Conservation (phyloP, 1,140 invertebrate species). For the Caenorhabditis tropicalis region DNA sequence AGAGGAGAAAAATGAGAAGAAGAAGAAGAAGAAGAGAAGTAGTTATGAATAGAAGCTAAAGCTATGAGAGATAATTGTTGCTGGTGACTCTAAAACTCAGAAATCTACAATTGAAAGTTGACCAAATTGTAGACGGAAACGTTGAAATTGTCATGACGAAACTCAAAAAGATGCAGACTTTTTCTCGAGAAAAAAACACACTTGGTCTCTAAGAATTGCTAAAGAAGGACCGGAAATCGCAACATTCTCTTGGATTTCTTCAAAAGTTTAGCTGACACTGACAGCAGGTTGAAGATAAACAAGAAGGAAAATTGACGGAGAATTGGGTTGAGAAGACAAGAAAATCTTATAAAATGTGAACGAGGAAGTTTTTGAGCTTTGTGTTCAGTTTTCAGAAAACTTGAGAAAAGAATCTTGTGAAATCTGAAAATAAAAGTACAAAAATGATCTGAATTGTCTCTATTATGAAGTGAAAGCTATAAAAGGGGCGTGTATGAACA, state of each 20-base stretch:
- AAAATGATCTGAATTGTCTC: neutral
- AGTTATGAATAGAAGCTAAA: constrained; percentile 10
- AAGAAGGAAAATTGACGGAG: neutral
- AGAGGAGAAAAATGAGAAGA: neutral
- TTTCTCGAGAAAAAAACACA: neutral
- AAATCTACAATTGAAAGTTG: neutral
- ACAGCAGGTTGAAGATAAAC: neutral
- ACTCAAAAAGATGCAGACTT: neutral
- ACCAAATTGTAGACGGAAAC: neutral
- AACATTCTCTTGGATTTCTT: neutral
- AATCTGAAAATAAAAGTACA: neutral
- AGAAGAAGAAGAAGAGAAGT: neutral
- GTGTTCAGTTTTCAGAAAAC: neutral
- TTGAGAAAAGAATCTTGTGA: neutral
- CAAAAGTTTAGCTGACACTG: constrained; percentile 21
- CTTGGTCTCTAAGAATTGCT: neutral
- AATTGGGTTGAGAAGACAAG: no score
- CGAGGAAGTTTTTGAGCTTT: neutral
- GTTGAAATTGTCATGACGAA: neutral
- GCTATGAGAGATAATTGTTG: neutral
- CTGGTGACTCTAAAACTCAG: neutral
- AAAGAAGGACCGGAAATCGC: constrained; percentile 28
- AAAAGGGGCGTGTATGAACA: neutral
- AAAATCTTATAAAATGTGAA: neutral
- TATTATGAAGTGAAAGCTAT: neutral